Evolutionary conservation across 2,888 invertebrate genomes (phyloP).

Genomic region (Tinea semifulvella): DNA sequence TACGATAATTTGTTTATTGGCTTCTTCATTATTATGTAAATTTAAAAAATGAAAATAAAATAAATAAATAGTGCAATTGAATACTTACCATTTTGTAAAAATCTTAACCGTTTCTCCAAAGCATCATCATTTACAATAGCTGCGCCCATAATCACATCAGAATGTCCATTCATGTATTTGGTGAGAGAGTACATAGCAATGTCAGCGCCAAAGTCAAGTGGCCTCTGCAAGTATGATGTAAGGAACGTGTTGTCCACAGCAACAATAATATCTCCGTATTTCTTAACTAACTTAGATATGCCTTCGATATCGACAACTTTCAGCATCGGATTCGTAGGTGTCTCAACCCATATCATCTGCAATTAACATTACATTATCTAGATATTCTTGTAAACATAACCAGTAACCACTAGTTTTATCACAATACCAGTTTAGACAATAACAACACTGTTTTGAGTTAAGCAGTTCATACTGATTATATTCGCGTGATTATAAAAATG

Average conservation of each 20-base stretch:
- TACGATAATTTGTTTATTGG: too few species aligned
- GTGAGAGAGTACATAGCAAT: constrained; percentile 91
- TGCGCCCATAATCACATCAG: constrained; percentile 97
- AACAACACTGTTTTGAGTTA: not conserved
- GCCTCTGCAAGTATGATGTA: constrained; percentile 90
- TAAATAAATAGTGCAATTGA: too few species aligned
- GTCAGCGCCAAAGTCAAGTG: constrained; percentile 91
- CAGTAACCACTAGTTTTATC: constrained; percentile 6
- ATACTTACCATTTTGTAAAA: constrained; percentile 84
- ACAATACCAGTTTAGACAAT: constrained; percentile 4
- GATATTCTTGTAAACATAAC: not conserved
- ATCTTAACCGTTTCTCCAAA: constrained; percentile 76
- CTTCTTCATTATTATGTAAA: too few species aligned
- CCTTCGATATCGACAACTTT: constrained; percentile 89
- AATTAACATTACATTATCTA: constrained; percentile 25
- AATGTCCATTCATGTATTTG: constrained; percentile 98
- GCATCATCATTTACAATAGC: constrained; percentile 77
- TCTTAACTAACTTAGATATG: constrained; percentile 68
- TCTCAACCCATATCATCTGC: constrained; percentile 91
- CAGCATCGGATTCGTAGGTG: constrained; percentile 94
- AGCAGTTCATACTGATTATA: constrained; percentile 12
- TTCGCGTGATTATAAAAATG: not conserved
- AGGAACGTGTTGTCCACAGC: constrained; percentile 96
- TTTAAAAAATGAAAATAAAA: too few species aligned
- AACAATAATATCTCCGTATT: constrained; percentile 62